phyloP scores from a whole-genome alignment of 2,888 invertebrate genomes.

The Tethea ocularis region DNA sequence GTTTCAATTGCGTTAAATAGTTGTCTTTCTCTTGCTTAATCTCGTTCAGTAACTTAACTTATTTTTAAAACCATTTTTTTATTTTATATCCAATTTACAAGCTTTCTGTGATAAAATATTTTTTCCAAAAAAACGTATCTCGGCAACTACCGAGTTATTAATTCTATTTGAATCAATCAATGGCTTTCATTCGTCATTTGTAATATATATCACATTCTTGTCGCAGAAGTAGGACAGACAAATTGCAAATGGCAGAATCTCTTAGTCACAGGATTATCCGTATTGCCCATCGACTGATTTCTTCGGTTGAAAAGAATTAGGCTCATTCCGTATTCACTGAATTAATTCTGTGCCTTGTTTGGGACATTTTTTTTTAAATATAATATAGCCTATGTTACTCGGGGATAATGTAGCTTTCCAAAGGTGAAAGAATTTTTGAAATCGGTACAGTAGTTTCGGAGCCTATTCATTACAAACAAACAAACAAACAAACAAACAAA shows the following conservation, averaged over 20 bases:
- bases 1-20: too few species aligned
- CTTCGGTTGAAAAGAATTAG: slow-evolving; percentile 28
- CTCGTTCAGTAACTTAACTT: too few species aligned
- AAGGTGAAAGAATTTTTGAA: too few species aligned
- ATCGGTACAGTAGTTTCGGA: too few species aligned
- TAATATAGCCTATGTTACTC: too few species aligned
- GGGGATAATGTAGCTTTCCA: too few species aligned
- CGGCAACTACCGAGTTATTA: not conserved
- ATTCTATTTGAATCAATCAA: not conserved
- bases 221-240: slow-evolving; percentile 21
- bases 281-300: slow-evolving; percentile 30
- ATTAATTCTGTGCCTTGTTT: slow-evolving; percentile 37
- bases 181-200: slow-evolving; percentile 9
- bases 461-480: too few species aligned
- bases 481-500: too few species aligned
- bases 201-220: slow-evolving; percentile 4
- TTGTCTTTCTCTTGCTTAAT: too few species aligned
- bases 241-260: slow-evolving; percentile 19
- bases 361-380: slow-evolving; percentile 26
- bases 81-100: too few species aligned
- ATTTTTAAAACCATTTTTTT: too few species aligned
- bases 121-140: not conserved
- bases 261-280: slow-evolving; percentile 35
- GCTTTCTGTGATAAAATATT: too few species aligned
- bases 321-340: slow-evolving; percentile 33